A percentile compares a stretch with the other conserved stretches of the same genome.
Conservation (phyloP, 2,888 invertebrate genomes). For the Latrodectus hesperus region DNA sequence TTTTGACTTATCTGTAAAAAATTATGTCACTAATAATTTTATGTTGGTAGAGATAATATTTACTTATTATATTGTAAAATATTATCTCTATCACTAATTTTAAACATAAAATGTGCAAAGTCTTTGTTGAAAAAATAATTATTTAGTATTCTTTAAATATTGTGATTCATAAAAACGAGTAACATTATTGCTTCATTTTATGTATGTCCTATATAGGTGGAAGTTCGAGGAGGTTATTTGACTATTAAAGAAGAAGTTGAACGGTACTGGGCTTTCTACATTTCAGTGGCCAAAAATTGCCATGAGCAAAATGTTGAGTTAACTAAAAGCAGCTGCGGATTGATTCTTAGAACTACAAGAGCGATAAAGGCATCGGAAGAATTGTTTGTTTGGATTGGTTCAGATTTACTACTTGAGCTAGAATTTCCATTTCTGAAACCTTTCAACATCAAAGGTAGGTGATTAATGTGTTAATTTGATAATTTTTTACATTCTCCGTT, state of each 20-base stretch:
- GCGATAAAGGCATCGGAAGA: conserved; percentile 80
- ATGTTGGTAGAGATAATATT: too few relatives aligned
- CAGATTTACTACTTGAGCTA: conserved; percentile 82
- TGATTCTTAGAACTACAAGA: conserved; percentile 68
- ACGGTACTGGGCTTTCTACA: conserved; percentile 43
- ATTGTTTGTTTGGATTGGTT: conserved; percentile 88
- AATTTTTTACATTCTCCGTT: neutral
- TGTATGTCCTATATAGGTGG: conserved; percentile 23
- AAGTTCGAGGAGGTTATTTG: conserved; percentile 28
- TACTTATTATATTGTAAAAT: too few relatives aligned
- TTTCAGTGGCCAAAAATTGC: conserved; percentile 53
- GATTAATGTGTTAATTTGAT: neutral
- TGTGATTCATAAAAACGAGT: neutral
- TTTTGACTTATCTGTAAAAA: too few relatives aligned
- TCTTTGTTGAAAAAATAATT: too few relatives aligned
- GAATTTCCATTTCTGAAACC: conserved; percentile 87
- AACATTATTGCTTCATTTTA: neutral
- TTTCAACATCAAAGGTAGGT: conserved; percentile 85
- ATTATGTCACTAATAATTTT: too few relatives aligned
- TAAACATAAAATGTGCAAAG: too few relatives aligned
- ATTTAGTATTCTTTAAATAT: neutral
- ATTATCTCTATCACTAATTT: too few relatives aligned
- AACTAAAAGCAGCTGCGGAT: conserved; percentile 31
- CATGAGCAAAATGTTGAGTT: conserved; percentile 66
- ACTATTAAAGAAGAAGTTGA: conserved; percentile 25